Percentiles rank a stretch among this genome's conserved stretches.
These are phyloP conservation scores for Tipula vernalis DNA, from an alignment of 2,888 invertebrate genomes.

Conservation along the genomic window DNA sequence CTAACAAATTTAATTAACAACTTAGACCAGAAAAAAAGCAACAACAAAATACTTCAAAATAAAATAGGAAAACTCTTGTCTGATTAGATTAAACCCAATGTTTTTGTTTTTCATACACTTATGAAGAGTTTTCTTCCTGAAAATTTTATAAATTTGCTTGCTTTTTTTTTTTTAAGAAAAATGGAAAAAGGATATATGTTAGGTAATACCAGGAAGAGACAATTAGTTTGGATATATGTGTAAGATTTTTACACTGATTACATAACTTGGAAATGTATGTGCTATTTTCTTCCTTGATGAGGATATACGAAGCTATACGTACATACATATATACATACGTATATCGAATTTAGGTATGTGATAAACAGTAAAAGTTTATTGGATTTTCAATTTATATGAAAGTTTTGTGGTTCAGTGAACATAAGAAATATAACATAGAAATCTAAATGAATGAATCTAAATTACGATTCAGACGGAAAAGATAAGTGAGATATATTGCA, in stretches of 20 bases:
- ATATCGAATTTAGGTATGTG: background rate
- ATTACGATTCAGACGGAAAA: background rate
- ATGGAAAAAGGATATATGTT: background rate
- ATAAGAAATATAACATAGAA: background rate
- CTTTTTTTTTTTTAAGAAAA: background rate
- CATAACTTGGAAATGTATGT: background rate
- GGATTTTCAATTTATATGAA: background rate
- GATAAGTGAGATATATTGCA: background rate
- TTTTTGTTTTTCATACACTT: slow-evolving; percentile 6
- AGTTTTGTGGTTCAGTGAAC: background rate
- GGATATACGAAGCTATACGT: background rate
- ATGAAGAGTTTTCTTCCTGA: background rate
- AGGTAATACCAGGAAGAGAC: background rate
- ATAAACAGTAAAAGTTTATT: background rate
- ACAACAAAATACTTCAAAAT: background rate
- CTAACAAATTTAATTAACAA: slow-evolving; percentile 9
- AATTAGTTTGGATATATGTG: background rate
- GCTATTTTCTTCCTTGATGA: background rate
- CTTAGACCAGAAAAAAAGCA: background rate
- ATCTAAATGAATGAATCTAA: background rate
- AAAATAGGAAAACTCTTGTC: background rate
- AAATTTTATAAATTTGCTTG: background rate
- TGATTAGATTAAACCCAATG: background rate
- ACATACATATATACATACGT: background rate
- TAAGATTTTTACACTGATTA: background rate